Conservation (phyloP, 2,888 invertebrate genomes). For the Merodon equestris region DNA sequence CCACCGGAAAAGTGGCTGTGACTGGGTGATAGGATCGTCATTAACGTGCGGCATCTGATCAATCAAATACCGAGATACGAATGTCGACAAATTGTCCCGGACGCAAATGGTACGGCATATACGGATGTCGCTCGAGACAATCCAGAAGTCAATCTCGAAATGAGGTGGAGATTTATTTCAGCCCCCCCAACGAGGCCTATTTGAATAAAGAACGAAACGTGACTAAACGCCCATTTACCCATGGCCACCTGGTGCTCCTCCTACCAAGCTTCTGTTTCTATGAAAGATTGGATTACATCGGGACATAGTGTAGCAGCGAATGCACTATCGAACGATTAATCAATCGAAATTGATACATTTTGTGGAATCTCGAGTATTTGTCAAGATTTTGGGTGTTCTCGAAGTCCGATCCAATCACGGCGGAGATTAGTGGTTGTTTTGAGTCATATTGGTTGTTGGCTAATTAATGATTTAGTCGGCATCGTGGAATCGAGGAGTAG, state of each 20-base stretch:
- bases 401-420: constrained; percentile 34
- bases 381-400: constrained; percentile 51
- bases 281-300: background rate
- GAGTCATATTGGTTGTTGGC: constrained; percentile 40
- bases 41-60: constrained; percentile 62
- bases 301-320: background rate
- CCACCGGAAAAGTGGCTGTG: constrained; percentile 48
- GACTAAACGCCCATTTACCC: constrained; percentile 28
- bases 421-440: constrained; percentile 22
- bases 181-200: constrained; percentile 16
- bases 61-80: constrained; percentile 47
- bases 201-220: constrained; percentile 41
- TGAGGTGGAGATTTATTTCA: constrained; percentile 48
- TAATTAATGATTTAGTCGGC: constrained; percentile 59
- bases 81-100: constrained; percentile 4
- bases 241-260: background rate
- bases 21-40: constrained; percentile 53
- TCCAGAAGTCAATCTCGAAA: constrained; percentile 51
- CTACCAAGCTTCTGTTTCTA: background rate
- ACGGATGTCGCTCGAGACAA: constrained; percentile 9
- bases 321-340: constrained; percentile 42
- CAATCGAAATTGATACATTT: constrained; percentile 63
- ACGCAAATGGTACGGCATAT: too few relatives aligned
- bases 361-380: constrained; percentile 52
- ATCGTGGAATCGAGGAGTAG: constrained; percentile 30